Conservation (phyloP, 2,113 vertebrate genomes). For the Fulica atra region DNA sequence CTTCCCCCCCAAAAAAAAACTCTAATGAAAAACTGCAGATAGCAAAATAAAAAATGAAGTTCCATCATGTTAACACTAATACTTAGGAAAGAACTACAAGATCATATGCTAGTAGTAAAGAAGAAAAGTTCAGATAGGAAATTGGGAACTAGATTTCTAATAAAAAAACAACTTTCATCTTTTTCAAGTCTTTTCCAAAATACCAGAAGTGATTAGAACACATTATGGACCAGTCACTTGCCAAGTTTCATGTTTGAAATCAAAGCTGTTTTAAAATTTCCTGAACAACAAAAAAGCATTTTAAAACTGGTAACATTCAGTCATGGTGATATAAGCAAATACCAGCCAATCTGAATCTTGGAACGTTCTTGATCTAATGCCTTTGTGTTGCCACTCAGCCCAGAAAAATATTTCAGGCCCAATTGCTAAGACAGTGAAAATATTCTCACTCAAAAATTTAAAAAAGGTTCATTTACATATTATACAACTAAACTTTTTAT, state of each 20-base stretch:
- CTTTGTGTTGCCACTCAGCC: conserved; percentile 49
- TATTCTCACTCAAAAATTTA: conserved; percentile 17
- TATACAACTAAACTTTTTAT: background rate
- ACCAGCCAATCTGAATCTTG: conserved; percentile 71
- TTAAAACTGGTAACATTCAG: conserved; percentile 71
- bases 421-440: conserved; percentile 57
- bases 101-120: background rate
- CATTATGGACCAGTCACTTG: conserved; percentile 70
- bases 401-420: conserved; percentile 49
- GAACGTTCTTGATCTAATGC: conserved; percentile 64
- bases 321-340: conserved; percentile 71
- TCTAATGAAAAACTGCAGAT: background rate
- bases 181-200: conserved; percentile 73
- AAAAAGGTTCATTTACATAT: conserved; percentile 24
- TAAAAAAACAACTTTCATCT: conserved; percentile 64
- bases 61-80: background rate
- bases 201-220: conserved; percentile 78
- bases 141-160: conserved; percentile 52
- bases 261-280: conserved; percentile 78
- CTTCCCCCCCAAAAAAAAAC: no score
- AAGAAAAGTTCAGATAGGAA: background rate
- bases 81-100: background rate
- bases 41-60: background rate
- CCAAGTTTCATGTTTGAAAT: conserved; percentile 78
- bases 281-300: conserved; percentile 74